These are phyloP conservation scores for Pachyramphus minor DNA, from an alignment of 2,113 vertebrate genomes.

Conservation along the genomic window DNA sequence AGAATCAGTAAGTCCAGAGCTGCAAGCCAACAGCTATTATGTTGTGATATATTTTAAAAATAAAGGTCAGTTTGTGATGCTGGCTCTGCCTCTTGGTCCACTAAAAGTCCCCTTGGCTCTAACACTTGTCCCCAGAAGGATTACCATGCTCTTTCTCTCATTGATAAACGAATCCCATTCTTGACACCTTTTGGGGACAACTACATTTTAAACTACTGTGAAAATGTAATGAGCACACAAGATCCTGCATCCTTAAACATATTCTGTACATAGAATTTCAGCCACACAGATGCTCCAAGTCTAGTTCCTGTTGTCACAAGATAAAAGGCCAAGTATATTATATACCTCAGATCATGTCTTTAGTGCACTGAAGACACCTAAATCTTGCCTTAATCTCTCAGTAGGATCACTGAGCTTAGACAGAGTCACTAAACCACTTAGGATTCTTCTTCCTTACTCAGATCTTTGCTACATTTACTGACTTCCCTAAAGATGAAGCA, in stretches of 20 bases:
- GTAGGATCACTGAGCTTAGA: background rate
- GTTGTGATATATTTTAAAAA: background rate
- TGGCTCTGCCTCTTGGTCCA: background rate
- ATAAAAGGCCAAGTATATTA: background rate
- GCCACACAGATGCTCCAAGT: background rate
- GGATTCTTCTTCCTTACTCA: background rate
- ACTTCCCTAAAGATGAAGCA: background rate
- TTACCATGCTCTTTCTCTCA: background rate
- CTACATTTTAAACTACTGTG: background rate
- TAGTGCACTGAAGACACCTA: background rate
- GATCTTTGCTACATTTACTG: background rate
- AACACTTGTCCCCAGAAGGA: background rate
- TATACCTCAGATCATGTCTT: too few species aligned
- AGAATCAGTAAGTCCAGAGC: background rate
- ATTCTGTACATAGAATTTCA: background rate
- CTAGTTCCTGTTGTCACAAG: background rate
- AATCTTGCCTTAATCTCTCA: background rate
- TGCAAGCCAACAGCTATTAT: background rate
- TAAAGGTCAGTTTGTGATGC: background rate
- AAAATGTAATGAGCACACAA: rapidly evolving
- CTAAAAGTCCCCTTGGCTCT: background rate
- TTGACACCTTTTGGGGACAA: background rate
- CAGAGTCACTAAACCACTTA: background rate
- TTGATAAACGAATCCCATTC: background rate
- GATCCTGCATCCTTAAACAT: background rate